Evolutionary conservation across 2,888 invertebrate species (phyloP).

Genomic region (Galeruca laticollis): DNA sequence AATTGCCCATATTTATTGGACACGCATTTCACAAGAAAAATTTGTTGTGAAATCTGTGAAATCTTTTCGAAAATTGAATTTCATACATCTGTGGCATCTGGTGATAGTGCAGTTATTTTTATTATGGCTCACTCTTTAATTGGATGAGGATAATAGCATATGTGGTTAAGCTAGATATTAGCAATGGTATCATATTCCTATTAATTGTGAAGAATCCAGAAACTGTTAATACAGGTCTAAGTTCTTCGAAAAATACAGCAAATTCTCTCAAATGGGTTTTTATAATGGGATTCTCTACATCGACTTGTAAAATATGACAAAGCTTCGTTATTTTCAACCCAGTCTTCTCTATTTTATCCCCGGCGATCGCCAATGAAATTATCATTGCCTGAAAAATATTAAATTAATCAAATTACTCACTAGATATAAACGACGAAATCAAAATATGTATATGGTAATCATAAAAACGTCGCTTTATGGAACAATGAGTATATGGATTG

Average conservation of each 20-base stretch:
- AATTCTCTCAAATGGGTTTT: not conserved
- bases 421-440: too few species aligned
- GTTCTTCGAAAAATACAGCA: not conserved
- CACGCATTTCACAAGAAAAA: too few species aligned
- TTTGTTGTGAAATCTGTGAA: too few species aligned
- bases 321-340: not conserved
- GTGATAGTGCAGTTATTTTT: not conserved
- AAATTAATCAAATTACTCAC: not conserved
- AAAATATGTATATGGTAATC: too few species aligned
- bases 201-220: conserved; percentile 1
- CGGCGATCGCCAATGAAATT: not conserved
- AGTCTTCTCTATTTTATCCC: conserved; percentile 13
- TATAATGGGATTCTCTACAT: not conserved
- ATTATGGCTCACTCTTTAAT: not conserved
- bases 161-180: not conserved
- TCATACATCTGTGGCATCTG: too few species aligned
- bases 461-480: too few species aligned
- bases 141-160: conserved; percentile 19
- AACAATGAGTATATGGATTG: too few species aligned
- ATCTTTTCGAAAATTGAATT: too few species aligned
- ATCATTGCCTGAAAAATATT: not conserved
- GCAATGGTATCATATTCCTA: conserved; percentile 8
- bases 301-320: conserved; percentile 5
- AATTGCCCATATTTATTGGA: too few species aligned
- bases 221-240: not conserved